A percentile compares a stretch with the other conserved stretches of the same genome.
Evolutionary conservation across 2,888 invertebrate species (phyloP).

Genomic region (Pristionchus japonicus): DNA sequence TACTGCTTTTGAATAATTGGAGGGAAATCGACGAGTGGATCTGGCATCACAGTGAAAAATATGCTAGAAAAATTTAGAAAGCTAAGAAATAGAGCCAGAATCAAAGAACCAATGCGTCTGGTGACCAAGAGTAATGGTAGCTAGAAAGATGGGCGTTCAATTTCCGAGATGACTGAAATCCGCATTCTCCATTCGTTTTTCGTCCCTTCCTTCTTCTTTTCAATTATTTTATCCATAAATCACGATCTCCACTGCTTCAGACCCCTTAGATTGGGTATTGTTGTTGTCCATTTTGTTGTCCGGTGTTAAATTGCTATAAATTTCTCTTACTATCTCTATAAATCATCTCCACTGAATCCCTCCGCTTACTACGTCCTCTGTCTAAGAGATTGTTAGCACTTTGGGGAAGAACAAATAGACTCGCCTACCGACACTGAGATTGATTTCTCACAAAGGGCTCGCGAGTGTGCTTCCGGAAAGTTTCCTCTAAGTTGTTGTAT

Average conservation of each 20-base stretch:
- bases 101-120: not conserved
- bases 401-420: slow-evolving; percentile 29
- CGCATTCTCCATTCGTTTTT: not conserved
- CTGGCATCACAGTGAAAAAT: no score
- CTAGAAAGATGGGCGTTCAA: not conserved
- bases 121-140: not conserved
- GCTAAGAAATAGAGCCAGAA: not conserved
- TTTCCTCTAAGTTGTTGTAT: not conserved
- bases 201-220: not conserved
- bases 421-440: not conserved
- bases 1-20: no score
- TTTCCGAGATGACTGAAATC: not conserved
- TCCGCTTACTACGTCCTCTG: not conserved
- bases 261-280: no score
- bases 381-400: slow-evolving; percentile 35
- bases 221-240: not conserved
- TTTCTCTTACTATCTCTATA: no score
- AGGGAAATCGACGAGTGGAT: no score
- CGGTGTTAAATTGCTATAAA: no score
- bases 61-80: no score
- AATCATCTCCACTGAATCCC: no score
- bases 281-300: no score
- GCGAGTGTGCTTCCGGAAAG: not conserved
- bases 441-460: slow-evolving; percentile 13
- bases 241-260: not conserved